phyloP scores from a whole-genome alignment of 2,113 vertebrate species.

The Amblyornis subalaris region DNA sequence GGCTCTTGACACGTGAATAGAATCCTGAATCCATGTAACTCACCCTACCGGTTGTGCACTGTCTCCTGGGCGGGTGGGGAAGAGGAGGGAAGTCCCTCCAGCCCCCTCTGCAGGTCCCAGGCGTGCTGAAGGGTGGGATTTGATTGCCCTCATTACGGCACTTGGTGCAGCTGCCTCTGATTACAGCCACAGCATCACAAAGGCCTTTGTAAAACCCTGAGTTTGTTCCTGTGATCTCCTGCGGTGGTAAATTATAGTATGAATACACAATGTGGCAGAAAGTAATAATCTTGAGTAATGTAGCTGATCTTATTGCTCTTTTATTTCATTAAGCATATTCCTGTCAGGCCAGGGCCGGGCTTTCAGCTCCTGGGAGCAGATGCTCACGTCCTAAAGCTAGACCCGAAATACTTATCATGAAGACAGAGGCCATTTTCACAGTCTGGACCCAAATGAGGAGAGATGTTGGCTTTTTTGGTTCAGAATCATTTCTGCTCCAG shows the following conservation, averaged over 20 bases:
- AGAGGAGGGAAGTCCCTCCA: not conserved
- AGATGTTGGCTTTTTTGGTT: not conserved
- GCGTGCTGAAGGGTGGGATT: not conserved
- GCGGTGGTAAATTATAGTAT: constrained; percentile 47
- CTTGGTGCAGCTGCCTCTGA: not conserved
- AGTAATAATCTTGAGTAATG: constrained; percentile 54
- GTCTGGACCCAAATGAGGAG: not conserved
- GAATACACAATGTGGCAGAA: constrained; percentile 41
- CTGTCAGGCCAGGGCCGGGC: not conserved
- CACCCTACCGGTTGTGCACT: accelerated
- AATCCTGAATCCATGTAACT: not conserved
- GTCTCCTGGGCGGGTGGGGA: not conserved
- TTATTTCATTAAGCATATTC: constrained; percentile 12
- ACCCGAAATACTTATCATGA: not conserved
- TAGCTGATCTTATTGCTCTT: constrained; percentile 32
- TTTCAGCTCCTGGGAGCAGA: constrained; percentile 17
- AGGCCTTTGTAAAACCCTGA: not conserved
- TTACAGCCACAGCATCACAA: not conserved
- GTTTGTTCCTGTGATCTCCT: not conserved
- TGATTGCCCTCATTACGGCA: not conserved
- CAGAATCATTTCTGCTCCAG: not conserved
- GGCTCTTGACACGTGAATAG: not conserved
- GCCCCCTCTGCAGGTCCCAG: not conserved
- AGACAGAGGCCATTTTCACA: not conserved
- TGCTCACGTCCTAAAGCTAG: not conserved